Percentiles rank a stretch among this genome's conserved stretches.
Evolutionary conservation across 2,113 vertebrate genomes (phyloP).

Genomic region (Labrus mixtus): DNA sequence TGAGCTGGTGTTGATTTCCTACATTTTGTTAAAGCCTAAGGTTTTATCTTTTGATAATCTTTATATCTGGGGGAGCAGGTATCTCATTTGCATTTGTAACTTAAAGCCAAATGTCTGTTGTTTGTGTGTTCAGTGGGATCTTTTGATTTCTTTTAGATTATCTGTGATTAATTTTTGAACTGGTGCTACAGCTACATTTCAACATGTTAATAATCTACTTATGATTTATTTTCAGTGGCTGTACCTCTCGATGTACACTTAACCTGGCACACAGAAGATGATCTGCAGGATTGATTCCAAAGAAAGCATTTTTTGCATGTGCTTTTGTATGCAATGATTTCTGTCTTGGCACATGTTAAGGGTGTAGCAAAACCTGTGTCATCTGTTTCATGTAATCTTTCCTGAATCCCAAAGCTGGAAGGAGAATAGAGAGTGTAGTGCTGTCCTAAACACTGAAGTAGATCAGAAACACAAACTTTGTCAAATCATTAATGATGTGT

Average conservation of each 20-base stretch:
- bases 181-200: not conserved
- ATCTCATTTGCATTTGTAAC: no score
- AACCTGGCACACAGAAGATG: constrained; percentile 14
- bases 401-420: not conserved
- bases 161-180: not conserved
- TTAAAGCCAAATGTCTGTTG: no score
- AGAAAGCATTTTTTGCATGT: not conserved
- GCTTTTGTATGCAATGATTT: no score
- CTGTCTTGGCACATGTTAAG: no score
- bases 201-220: not conserved
- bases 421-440: not conserved
- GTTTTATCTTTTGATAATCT: not conserved
- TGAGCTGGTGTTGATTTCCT: no score
- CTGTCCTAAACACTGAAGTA: no score
- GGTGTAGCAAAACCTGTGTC: not conserved
- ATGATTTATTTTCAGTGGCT: constrained; percentile 68
- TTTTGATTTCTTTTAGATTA: no score
- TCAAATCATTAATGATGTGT: not conserved
- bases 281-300: not conserved
- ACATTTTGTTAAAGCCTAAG: not conserved
- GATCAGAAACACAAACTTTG: not conserved
- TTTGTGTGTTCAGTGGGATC: no score
- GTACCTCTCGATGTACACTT: constrained; percentile 69
- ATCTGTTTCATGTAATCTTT: not conserved
- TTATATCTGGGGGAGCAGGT: not conserved